Conservation (phyloP, 2,113 vertebrate species). For the Pithys albifrons region DNA sequence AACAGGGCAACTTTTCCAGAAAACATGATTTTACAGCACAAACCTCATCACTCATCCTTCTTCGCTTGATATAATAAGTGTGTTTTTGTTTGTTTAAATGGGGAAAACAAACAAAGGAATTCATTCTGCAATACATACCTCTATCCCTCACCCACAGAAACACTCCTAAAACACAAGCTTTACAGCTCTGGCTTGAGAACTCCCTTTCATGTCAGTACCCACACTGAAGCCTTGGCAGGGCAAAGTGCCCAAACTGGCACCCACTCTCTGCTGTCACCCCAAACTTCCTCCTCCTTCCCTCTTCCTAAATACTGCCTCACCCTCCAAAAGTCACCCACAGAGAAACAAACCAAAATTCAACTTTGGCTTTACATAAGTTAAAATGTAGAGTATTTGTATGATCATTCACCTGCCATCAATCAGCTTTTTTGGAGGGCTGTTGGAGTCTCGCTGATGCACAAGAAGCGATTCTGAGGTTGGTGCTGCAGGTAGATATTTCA, state of each 20-base stretch:
- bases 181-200: not conserved
- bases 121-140: not conserved
- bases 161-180: not conserved
- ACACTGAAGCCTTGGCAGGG: not conserved
- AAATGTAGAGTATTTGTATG: not conserved
- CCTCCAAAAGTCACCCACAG: not conserved
- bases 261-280: not conserved
- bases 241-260: not conserved
- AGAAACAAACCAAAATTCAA: not conserved
- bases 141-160: not conserved
- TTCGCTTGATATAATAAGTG: not conserved
- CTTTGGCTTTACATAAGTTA: not conserved
- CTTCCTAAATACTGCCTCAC: not conserved
- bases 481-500: not conserved
- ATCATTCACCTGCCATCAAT: not conserved
- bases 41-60: not conserved
- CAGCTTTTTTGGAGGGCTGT: not conserved
- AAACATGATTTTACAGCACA: not conserved
- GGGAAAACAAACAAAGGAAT: constrained; percentile 9
- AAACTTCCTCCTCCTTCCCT: constrained; percentile 13
- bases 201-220: constrained; percentile 3
- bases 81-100: not conserved
- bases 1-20: not conserved
- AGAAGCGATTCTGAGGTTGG: fast-evolving
- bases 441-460: fast-evolving